Conservation (phyloP, 1,140 invertebrate species). For the Globodera ellingtonae region DNA sequence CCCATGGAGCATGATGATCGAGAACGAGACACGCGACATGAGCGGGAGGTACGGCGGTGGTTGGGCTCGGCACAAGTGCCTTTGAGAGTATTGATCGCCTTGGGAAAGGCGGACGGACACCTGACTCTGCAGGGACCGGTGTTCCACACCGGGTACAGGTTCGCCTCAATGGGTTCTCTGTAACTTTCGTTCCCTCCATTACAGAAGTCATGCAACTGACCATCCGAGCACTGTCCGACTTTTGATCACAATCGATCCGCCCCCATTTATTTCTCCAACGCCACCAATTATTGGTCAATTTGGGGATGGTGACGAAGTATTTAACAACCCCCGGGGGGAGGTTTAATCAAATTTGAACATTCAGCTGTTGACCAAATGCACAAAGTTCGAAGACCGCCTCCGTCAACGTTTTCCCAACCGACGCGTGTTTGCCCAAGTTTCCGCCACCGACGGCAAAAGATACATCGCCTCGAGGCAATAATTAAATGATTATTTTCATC, state of each 20-base stretch:
- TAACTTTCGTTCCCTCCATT: constrained; percentile 22
- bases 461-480: neutral
- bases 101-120: constrained; percentile 49
- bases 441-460: neutral
- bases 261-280: neutral
- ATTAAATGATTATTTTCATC: too few species aligned
- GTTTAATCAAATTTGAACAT: neutral
- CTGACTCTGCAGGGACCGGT: constrained; percentile 37
- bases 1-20: constrained; percentile 43
- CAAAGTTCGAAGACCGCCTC: constrained; percentile 1
- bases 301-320: neutral
- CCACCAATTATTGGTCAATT: neutral
- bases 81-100: constrained; percentile 38
- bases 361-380: constrained; percentile 12
- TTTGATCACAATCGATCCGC: neutral
- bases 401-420: constrained; percentile 14
- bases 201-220: constrained; percentile 43
- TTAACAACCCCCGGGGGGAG: too few species aligned
- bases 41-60: constrained; percentile 41
- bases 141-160: constrained; percentile 49
- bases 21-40: constrained; percentile 45
- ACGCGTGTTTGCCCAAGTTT: neutral
- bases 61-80: constrained; percentile 38
- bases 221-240: constrained; percentile 25
- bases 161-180: neutral